Evolutionary conservation across 2,888 invertebrate genomes (phyloP).

Genomic region (Halictus quadricinctus): DNA sequence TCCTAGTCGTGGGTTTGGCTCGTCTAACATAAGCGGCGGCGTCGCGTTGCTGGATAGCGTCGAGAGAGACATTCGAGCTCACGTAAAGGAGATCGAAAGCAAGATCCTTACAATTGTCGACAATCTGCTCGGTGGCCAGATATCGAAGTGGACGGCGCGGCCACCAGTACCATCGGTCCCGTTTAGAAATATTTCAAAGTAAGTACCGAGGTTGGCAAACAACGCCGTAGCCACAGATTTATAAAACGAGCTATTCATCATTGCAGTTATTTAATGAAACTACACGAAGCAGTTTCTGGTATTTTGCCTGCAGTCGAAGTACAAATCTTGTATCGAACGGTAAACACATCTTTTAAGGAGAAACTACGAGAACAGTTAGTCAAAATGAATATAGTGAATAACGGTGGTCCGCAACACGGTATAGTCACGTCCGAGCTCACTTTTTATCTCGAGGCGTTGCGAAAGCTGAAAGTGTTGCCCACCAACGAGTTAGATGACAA

Average conservation of each 20-base stretch:
- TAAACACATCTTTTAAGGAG: constrained; percentile 93
- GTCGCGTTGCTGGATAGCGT: constrained; percentile 85
- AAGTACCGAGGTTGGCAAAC: constrained; percentile 28
- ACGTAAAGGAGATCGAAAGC: constrained; percentile 95
- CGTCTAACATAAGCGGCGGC: constrained; percentile 77
- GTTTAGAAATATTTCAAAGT: constrained; percentile 92
- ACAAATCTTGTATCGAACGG: constrained; percentile 89
- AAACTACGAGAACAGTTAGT: constrained; percentile 92
- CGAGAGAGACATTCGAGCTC: constrained; percentile 92
- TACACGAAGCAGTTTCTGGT: constrained; percentile 94
- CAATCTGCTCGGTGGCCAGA: constrained; percentile 90
- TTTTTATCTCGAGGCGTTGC: constrained; percentile 94
- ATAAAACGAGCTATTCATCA: constrained; percentile 75
- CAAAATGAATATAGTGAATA: constrained; percentile 94
- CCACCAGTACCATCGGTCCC: constrained; percentile 97
- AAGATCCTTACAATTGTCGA: constrained; percentile 96
- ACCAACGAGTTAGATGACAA: constrained; percentile 89
- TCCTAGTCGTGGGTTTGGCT: constrained; percentile 73
- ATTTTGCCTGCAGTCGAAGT: constrained; percentile 92
- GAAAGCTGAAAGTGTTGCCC: constrained; percentile 90
- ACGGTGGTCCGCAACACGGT: constrained; percentile 98
- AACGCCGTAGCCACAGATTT: background rate
- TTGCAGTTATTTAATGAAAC: constrained; percentile 91
- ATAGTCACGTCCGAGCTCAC: constrained; percentile 96
- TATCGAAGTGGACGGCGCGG: constrained; percentile 95